Base-by-base conservation (phyloP, 2,113 vertebrate genomes). In the Caretta caretta region DNA sequence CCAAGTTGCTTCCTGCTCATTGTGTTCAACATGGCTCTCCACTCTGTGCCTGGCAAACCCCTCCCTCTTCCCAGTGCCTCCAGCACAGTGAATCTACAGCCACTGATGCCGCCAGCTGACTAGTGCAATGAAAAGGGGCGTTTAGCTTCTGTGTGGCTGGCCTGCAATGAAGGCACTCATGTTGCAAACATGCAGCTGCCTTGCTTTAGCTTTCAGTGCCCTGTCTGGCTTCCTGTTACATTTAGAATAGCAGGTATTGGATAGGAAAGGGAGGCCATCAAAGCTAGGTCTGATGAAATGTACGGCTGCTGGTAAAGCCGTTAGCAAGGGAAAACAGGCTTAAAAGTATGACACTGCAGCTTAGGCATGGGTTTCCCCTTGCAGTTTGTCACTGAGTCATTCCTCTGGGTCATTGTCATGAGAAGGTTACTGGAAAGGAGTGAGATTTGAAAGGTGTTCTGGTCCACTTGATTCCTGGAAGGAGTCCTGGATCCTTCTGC, bases 281-380 rank as follows among this genome's bases (percentile, higher is more conserved):
- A 0, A 7, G 11, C 10, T 14, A 16, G 54, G 16, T 16, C 38
- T 46, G 38, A 9, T 57, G 57, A 49, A 1, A 0, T 24, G 57
- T 38, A 1, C 38, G 0, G 11, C 17, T 10, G 13, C 14, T 46
- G 20, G 53, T 54, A 3, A 1, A n/a, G 83, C 22, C 65, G 80
- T 50, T 0, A 22, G 80, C 50, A n/a, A 27, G 0, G 3, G 80
- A 78, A 65, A 4, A 22, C 48, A 8, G 17, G 17, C 1, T 35
- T 65, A 65, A 65, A 65, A n/a, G 31, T n/a, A 65, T 65, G 62
- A 65, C 13, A 13, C 62, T 35, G 29, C 31, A 35, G 29, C 29
- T 35, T 65, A 31, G 59, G 59, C 6, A 6, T 65, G 31, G 62
- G 13, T 65, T 35, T 65, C 62, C 13, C 31, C 62, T 65, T 17